Base-by-base conservation (phyloP, 2,113 vertebrate species). In the Tyrannus savana region DNA sequence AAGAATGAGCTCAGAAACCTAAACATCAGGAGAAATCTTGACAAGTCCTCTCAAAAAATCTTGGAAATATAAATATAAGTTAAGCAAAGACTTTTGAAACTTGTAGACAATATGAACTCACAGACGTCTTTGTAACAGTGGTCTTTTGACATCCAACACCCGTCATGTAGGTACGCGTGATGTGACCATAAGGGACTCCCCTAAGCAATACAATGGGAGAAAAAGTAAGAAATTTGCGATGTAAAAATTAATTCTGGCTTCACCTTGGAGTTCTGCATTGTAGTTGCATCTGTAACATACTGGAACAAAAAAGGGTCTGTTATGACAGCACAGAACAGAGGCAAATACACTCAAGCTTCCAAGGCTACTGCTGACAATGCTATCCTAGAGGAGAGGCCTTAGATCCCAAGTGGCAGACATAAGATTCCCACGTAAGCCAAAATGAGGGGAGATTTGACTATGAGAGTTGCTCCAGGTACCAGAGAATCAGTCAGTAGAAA, bases 111-210 rank as follows among this genome's bases (percentile, higher is more conserved):
- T 6, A 17, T 14, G 19, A 90, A 53, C 14, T 50, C 71, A 47
- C 3, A 63, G 30, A n/a, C 35, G 9, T 58, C 22, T 53, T 67
- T 14, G 3, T 42, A n/a, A 53, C 3, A 46, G 42, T 59, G 5
- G 30, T 64, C 39, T 50, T 85, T 52, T 73, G 31, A 75, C 9
- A 52, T 60, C 8, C 35, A 9, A 22, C 12, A 73, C 3, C 14
- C 0, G 35, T 16, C 33, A 16, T 19, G 49, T 21, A 72, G 7
- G 9, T 7, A 44, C 3, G 5, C 0, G 3, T 44, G 55, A 47
- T 52, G 9, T 56, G 49, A 53, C 23, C 17, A 12, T 39, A 64
- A 64, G 6, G 35, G 14, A 68, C 33, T 68, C 12, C 8, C 7
- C 27, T 69, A 42, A 84, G 42, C 35, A 68, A 15, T 39, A 35